Evolutionary conservation across 2,113 vertebrate genomes (phyloP), one percentile per base, ranked within the genome.

Genomic region (Ammodytes dubius): DNA sequence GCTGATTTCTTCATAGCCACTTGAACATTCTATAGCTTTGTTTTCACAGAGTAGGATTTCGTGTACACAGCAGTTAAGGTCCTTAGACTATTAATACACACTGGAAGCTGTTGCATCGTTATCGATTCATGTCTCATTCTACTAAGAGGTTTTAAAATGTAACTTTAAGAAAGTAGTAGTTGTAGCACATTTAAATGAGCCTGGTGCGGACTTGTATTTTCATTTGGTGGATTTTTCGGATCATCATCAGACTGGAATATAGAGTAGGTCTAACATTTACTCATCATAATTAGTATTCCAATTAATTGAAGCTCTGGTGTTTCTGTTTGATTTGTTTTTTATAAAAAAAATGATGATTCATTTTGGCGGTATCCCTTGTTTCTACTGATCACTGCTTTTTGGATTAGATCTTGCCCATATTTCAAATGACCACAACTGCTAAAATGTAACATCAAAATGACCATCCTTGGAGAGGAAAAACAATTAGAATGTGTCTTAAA

Each of bases 31-130:
- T 2, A 27, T 11, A 7, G 57, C 70, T 61, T 85, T 74, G 45
- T 70, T 80, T 78, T 76, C 27, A 40, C 53, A 53, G 56, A 72
- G n/a, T 7, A 50, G 10, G 7, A 39, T 73, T 63, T 84, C 42
- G 60, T 70, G 45, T 72, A 42, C 37, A 45, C 17, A 56, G 68
- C 61, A 59, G 2, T 37, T 71, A n/a, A 50, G 27, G n/a, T 56
- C n/a, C 60, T 74, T 5, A n/a, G 10, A 46, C 14, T 11, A 5
- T 13, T 13, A 17, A 19, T 60, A n/a, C 74, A 50, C 46, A 64
- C 42, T 15, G 52, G 45, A 7, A 6, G 47, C 40, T 60, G 70
- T 1, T 69, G 27, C n/a, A 12, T 50, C 5, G 11, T 53, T 19
- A 37, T 5, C 9, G 14, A 57, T 46, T 71, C 7, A 11, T 27